These are phyloP conservation scores for Maylandia zebra DNA, from an alignment of 2,113 vertebrate species.

Conservation along the genomic window DNA sequence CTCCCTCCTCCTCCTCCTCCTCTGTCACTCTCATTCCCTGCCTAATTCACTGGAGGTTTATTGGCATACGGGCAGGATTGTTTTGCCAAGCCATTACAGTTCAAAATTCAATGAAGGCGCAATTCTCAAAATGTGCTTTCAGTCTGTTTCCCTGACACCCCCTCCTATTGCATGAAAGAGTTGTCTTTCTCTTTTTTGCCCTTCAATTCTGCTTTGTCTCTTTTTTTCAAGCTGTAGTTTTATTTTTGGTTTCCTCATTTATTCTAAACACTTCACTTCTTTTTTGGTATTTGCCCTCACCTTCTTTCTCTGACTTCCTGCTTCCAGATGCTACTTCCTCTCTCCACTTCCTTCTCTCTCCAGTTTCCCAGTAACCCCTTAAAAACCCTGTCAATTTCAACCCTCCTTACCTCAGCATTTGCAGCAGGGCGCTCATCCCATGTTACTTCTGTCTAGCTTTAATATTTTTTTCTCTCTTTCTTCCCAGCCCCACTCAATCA, in stretches of 20 bases:
- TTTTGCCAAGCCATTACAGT: conserved; percentile 69
- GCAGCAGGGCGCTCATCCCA: not conserved
- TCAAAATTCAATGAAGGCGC: conserved; percentile 64
- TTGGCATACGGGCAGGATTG: conserved; percentile 61
- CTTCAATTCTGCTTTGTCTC: conserved; percentile 9
- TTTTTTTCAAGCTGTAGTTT: not conserved
- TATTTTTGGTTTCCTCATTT: not conserved
- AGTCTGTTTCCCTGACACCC: conserved; percentile 16
- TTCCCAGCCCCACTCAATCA: not conserved
- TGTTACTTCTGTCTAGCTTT: conserved; percentile 13
- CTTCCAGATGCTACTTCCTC: not conserved
- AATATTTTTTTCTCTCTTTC: not conserved
- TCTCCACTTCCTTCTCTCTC: not conserved
- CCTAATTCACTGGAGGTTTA: conserved; percentile 65
- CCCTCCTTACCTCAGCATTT: conserved; percentile 27
- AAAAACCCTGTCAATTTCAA: conserved; percentile 14
- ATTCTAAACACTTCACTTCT: not conserved
- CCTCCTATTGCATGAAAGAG: not conserved
- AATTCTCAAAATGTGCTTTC: conserved; percentile 57
- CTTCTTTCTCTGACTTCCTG: not conserved
- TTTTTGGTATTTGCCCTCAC: not conserved
- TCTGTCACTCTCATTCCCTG: conserved; percentile 39
- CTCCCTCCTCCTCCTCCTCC: not conserved
- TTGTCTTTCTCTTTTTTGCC: conserved; percentile 22
- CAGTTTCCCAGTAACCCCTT: conserved; percentile 16